Percentiles rank a stretch among this genome's conserved stretches.
Evolutionary conservation across 2,113 vertebrate genomes (phyloP).

Genomic region (Corynorhinus townsendii): DNA sequence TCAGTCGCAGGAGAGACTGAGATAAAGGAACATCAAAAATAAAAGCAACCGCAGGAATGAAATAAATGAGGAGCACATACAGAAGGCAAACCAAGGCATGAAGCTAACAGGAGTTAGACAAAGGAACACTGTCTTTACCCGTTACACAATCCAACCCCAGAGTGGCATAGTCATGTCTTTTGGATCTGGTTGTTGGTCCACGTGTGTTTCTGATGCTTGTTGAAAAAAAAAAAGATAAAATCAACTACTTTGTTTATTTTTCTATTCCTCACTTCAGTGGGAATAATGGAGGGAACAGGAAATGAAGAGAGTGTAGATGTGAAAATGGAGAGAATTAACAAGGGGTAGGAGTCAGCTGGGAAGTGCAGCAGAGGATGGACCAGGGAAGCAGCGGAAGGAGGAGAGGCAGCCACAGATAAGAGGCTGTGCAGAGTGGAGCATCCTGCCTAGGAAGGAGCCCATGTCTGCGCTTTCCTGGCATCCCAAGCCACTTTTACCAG

Average conservation of each 20-base stretch:
- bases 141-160: background rate
- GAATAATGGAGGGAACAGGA: background rate
- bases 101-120: background rate
- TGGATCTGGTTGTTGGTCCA: background rate
- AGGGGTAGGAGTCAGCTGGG: background rate
- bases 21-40: background rate
- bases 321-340: background rate
- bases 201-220: background rate
- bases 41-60: background rate
- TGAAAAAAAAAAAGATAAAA: background rate
- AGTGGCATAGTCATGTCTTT: background rate
- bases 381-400: accelerated
- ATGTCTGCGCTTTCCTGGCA: background rate
- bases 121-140: background rate
- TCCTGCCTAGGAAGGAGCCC: background rate
- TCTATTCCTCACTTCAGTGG: background rate
- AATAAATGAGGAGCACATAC: background rate
- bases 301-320: background rate
- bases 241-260: background rate
- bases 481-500: background rate
- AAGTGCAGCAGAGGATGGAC: background rate
- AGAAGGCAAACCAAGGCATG: background rate
- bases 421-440: background rate
- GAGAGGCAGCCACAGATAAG: background rate
- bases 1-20: background rate